Evolutionary conservation across 1,140 invertebrate species (phyloP), one percentile per base, ranked within the genome.

Genomic region (Drosophila malerkotliana): DNA sequence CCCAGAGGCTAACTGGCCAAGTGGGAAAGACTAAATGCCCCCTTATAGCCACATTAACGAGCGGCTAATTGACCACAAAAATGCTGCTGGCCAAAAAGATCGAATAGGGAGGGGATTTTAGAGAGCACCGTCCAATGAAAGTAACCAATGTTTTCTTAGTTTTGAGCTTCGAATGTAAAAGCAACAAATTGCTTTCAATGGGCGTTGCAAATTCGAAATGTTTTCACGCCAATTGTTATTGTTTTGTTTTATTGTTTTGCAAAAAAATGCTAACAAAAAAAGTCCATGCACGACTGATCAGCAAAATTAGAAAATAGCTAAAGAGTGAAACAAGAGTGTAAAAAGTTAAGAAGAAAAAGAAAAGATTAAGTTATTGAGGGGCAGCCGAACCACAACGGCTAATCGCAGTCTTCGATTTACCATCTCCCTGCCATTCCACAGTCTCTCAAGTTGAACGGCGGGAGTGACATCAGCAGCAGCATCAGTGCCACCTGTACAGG

Each of bases 361-460:
- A 41, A n/a, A 49, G 72, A 77, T 68, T 77, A 59, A 76, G 72
- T 34, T 14, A 77, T 68, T 59, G 51, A 37, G 63, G 48, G 62
- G 64, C 67, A 77, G 67, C 69, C 71, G n/a, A 15, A 67, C 57
- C 66, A 52, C 60, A 71, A 68, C 71, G 64, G 71, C 78, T 77
- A 82, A 77, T 62, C 58, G 34, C 77, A 61, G 44, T 69, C 71
- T 53, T 52, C 34, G 47, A 34, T 39, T 14, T 28, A n/a, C 47
- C 47, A 60, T 73, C 15, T 37, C 61, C 61, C 68, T 56, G 77
- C 66, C 66, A 72, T 72, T 58, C 71, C 77, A 52, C 85, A 91
- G 90, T 91, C 89, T 80, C 62, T 91, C 61, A 84, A 91, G 67
- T 76, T 90, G 71, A 91, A 91, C 84, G 90, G 89, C 49, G 69